Base-by-base conservation (phyloP, 2,113 vertebrate species). In the Piliocolobus tephrosceles region DNA sequence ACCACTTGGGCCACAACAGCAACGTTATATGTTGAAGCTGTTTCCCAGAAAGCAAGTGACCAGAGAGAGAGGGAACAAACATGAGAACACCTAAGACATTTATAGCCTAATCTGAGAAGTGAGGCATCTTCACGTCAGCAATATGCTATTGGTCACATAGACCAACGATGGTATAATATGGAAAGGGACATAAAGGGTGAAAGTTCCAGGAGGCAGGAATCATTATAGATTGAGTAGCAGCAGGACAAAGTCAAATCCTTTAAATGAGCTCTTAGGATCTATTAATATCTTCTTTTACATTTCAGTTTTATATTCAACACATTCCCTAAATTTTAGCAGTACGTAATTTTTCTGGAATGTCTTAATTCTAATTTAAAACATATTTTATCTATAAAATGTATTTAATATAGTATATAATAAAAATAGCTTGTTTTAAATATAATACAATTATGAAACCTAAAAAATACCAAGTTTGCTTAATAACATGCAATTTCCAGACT, bases 101-200 rank as follows among this genome's bases (percentile, higher is more conserved):
- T 73, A 5, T 12, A 27, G 22, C 23, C 2, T 47, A 3, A 40
- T 64, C 20, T 50, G 16, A 38, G 40, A 84, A 50, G 40, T 5
- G 7, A 30, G 43, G 7, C 1, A 12, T 45, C 40, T 30, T 75
- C 35, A 47, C 3, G 47, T 92, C 58, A n/a, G 6, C 30, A 55
- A 18, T 52, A 20, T 14, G 72, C 38, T 80, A 1, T 10, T 66
- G n/a, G 20, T 70, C 38, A 20, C 47, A 17, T 8, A 80, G 38
- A 80, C 17, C 30, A 38, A 32, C 23, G 16, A 11, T 17, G 13
- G 6, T 10, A 9, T 25, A 72, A 27, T 18, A 6, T 66, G 6
- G 7, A 3, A 38, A 14, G 20, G 3, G 0, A 25, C 3, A 12
- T 2, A 61, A 7, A 45, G 10, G 6, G 1, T 80, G 16, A 45